phyloP scores from a whole-genome alignment of 1,140 invertebrate genomes.

The Bombus soroeensis region DNA sequence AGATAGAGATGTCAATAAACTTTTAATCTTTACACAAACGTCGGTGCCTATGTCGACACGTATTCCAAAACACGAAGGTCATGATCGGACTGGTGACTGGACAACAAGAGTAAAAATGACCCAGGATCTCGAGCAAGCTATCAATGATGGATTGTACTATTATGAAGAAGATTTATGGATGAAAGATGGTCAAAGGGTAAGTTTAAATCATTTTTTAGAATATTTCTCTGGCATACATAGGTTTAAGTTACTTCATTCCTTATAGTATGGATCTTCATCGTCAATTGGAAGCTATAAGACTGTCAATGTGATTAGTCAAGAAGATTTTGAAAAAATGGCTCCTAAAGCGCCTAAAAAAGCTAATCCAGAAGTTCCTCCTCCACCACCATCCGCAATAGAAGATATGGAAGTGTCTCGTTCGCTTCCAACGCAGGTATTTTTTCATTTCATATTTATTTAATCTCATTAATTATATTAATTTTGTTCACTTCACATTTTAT shows the following conservation, averaged over 20 bases:
- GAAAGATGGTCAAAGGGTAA: conserved; percentile 79
- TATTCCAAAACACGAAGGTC: conserved; percentile 92
- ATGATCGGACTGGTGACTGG: conserved; percentile 94
- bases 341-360: conserved; percentile 85
- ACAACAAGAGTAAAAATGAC: conserved; percentile 94
- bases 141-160: conserved; percentile 96
- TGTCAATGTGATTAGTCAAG: conserved; percentile 94
- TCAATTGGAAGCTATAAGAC: conserved; percentile 89
- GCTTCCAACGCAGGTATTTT: conserved; percentile 68
- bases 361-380: conserved; percentile 89
- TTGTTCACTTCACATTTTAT: background rate
- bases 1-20: conserved; percentile 96
- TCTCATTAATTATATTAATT: background rate
- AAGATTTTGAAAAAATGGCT: conserved; percentile 92
- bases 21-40: conserved; percentile 97
- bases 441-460: background rate
- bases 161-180: conserved; percentile 97
- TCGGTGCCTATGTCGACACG: conserved; percentile 78
- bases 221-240: background rate
- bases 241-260: background rate
- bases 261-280: conserved; percentile 79
- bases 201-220: conserved; percentile 32
- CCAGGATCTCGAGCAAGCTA: conserved; percentile 95
- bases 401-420: conserved; percentile 74
- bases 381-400: conserved; percentile 86